These are phyloP conservation scores for Exephanes ischioxanthus DNA, from an alignment of 2,888 invertebrate genomes.

Conservation along the genomic window DNA sequence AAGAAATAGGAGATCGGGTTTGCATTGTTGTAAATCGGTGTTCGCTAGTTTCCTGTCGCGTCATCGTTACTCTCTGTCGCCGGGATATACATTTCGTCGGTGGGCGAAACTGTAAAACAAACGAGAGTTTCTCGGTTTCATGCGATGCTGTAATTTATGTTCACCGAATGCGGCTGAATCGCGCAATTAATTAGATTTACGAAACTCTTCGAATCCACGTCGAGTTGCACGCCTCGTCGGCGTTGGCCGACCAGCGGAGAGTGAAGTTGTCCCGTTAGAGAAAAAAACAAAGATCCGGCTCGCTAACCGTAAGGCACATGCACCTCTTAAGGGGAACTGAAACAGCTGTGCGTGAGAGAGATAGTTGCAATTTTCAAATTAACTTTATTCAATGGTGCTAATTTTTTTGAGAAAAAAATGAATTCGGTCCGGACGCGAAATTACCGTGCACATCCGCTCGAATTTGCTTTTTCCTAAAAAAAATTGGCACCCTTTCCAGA, in stretches of 20 bases:
- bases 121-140: neutral
- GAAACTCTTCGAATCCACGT: neutral
- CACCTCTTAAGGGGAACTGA: neutral
- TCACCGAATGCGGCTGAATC: neutral
- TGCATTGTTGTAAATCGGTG: neutral
- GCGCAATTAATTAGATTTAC: neutral
- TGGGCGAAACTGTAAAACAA: neutral
- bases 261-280: neutral
- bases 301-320: neutral
- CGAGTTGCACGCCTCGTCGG: neutral
- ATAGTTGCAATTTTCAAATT: no score
- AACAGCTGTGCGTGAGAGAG: no score
- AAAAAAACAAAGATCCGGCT: neutral
- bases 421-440: no score
- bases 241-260: neutral
- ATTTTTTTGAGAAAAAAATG: no score
- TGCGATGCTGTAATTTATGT: neutral
- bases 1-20: neutral
- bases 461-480: no score
- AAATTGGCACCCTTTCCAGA: no score
- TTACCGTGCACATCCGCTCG: no score
- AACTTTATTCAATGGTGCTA: no score
- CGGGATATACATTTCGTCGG: neutral
- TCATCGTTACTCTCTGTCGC: neutral
- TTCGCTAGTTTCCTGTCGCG: neutral